Percentiles rank a stretch among this genome's conserved stretches.
These are phyloP conservation scores for Ophonus ardosiacus DNA, from an alignment of 2,888 invertebrate genomes.

Conservation along the genomic window DNA sequence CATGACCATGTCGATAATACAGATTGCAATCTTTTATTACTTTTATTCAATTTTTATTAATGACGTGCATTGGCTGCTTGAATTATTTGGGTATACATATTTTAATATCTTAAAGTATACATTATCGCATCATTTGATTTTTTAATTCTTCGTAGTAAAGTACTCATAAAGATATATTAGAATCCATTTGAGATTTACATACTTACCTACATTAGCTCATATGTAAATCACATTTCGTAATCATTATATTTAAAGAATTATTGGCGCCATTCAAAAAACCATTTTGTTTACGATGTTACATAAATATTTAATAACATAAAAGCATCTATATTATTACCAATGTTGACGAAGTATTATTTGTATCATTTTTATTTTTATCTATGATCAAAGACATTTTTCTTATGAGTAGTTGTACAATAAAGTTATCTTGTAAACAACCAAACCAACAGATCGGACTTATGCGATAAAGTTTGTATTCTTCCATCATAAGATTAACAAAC, in stretches of 20 bases:
- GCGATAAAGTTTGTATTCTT: slow-evolving; percentile 43
- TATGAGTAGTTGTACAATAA: slow-evolving; percentile 19
- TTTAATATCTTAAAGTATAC: neutral
- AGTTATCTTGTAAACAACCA: slow-evolving; percentile 7
- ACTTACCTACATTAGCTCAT: neutral
- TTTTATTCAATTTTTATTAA: too few species aligned
- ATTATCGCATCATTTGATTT: neutral
- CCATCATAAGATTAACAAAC: slow-evolving; percentile 38
- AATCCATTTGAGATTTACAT: neutral
- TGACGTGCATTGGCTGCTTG: too few species aligned
- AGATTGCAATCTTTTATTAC: too few species aligned
- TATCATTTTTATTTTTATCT: slow-evolving; percentile 61
- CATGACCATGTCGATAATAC: too few species aligned
- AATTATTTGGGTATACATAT: too few species aligned
- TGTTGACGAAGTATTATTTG: slow-evolving; percentile 18
- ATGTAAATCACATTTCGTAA: slow-evolving; percentile 12
- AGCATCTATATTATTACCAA: slow-evolving; percentile 10
- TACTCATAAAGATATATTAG: neutral
- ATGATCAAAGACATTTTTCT: slow-evolving; percentile 42
- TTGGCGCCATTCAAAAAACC: neutral
- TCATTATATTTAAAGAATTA: slow-evolving; percentile 31
- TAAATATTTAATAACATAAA: slow-evolving; percentile 11
- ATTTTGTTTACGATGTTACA: slow-evolving; percentile 11
- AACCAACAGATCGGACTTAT: slow-evolving; percentile 13
- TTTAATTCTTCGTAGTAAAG: neutral